Conservation (phyloP, 1,140 invertebrate genomes). For the Drosophila fuyamai region DNA sequence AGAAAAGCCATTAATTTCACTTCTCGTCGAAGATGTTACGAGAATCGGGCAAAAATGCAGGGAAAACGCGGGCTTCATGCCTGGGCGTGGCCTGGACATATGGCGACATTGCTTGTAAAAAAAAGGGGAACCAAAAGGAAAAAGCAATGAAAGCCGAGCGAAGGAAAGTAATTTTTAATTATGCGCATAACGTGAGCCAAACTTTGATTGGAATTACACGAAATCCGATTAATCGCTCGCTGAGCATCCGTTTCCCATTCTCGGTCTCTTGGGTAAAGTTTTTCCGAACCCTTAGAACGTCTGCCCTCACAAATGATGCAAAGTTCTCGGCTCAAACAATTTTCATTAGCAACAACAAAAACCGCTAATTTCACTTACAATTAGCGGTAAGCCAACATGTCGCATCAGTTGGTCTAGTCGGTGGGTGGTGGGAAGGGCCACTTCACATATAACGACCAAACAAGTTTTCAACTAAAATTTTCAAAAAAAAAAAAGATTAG, state of each 20-base stretch:
- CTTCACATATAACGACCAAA: conserved; percentile 12
- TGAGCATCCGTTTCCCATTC: conserved; percentile 29
- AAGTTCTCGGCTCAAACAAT: conserved; percentile 66
- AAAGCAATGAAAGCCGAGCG: conserved; percentile 8
- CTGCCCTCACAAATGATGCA: conserved; percentile 50
- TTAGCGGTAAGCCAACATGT: conserved; percentile 74
- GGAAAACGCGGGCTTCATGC: background rate
- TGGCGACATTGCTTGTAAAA: conserved; percentile 27
- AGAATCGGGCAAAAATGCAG: conserved; percentile 20
- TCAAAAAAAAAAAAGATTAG: conserved; percentile 8
- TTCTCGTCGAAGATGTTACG: conserved; percentile 75
- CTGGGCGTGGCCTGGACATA: conserved; percentile 41
- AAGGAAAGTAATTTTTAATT: conserved; percentile 77
- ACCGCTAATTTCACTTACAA: conserved; percentile 82
- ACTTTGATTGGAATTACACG: conserved; percentile 55
- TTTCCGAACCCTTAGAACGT: conserved; percentile 7
- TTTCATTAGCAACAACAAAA: conserved; percentile 76
- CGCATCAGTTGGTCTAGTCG: conserved; percentile 39
- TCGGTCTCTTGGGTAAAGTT: conserved; percentile 11
- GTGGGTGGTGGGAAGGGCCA: background rate
- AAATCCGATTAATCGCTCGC: conserved; percentile 71
- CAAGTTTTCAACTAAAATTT: conserved; percentile 58
- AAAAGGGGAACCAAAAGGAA: background rate
- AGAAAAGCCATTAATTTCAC: conserved; percentile 83
- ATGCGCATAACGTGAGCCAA: conserved; percentile 74